Evolutionary conservation across 2,888 invertebrate genomes (phyloP).

Genomic region (Torymus auratus): DNA sequence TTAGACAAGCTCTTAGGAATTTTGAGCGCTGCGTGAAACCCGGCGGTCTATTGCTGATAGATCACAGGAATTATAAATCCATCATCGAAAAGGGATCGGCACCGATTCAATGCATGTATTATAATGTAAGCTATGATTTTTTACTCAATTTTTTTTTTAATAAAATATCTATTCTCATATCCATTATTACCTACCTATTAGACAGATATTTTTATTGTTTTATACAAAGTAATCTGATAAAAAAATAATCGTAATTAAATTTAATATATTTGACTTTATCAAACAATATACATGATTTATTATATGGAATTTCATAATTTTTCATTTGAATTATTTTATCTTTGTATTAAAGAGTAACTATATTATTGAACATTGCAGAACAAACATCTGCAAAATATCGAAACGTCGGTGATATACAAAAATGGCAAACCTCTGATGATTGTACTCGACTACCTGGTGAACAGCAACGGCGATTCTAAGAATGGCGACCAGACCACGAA

Average conservation of each 20-base stretch:
- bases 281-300: too few species aligned
- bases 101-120: slow-evolving; percentile 91
- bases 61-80: slow-evolving; percentile 92
- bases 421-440: slow-evolving; percentile 87
- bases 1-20: slow-evolving; percentile 84
- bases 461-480: slow-evolving; percentile 68
- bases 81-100: slow-evolving; percentile 87
- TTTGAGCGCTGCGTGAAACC: slow-evolving; percentile 90
- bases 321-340: not conserved
- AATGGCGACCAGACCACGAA: slow-evolving; percentile 64
- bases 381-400: slow-evolving; percentile 88
- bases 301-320: too few species aligned
- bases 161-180: too few species aligned
- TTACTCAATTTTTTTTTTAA: slow-evolving; percentile 58
- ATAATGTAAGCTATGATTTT: slow-evolving; percentile 83
- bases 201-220: too few species aligned
- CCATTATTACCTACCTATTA: too few species aligned
- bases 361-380: slow-evolving; percentile 79
- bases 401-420: slow-evolving; percentile 89
- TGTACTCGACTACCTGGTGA: slow-evolving; percentile 89
- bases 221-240: too few species aligned
- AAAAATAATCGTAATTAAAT: too few species aligned
- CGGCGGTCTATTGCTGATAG: slow-evolving; percentile 89
- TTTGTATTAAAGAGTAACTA: slow-evolving; percentile 4
- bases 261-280: too few species aligned